Evolutionary conservation across 2,113 vertebrate genomes (phyloP).

Genomic region (Myotis yumanensis): DNA sequence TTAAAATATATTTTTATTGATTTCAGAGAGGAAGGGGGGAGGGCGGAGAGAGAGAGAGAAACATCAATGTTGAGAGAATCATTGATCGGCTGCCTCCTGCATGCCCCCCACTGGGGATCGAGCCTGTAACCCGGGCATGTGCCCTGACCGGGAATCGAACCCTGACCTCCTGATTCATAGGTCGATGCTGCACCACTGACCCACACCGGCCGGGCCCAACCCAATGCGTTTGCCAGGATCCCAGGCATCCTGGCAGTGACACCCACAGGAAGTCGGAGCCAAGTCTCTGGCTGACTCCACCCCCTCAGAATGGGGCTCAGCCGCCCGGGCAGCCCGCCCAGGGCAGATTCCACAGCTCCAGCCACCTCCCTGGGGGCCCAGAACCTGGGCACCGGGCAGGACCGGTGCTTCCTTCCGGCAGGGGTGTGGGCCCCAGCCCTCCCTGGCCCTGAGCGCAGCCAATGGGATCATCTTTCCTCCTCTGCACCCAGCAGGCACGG

Average conservation of each 20-base stretch:
- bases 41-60: too few species aligned
- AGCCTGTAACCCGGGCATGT: accelerated
- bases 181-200: too few species aligned
- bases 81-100: too few species aligned
- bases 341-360: background rate
- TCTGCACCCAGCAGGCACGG: too few species aligned
- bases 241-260: background rate
- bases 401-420: accelerated
- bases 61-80: too few species aligned
- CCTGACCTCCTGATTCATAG: too few species aligned
- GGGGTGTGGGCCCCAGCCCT: background rate
- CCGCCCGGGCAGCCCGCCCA: background rate
- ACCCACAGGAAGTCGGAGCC: background rate
- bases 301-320: background rate
- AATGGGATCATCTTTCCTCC: background rate
- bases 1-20: too few species aligned
- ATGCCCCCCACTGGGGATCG: too few species aligned
- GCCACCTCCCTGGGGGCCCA: background rate
- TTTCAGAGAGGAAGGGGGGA: too few species aligned
- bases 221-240: too few species aligned
- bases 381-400: accelerated
- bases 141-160: too few species aligned
- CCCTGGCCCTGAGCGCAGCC: background rate
- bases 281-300: background rate
- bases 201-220: too few species aligned